Evolutionary conservation across 1,140 invertebrate genomes (phyloP).

Genomic region (Brachionus calyciflorus): DNA sequence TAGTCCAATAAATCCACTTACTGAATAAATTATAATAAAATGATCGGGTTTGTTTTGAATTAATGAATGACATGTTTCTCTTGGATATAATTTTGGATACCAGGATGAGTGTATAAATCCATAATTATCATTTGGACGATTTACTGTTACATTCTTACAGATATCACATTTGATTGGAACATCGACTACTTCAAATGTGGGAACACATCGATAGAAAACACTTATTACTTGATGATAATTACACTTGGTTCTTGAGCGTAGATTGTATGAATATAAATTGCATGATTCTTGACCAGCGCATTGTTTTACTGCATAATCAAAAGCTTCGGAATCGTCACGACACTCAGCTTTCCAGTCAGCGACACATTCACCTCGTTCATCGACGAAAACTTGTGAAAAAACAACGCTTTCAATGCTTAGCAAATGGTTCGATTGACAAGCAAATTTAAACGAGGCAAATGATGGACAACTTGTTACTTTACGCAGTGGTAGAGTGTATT

Average conservation of each 20-base stretch:
- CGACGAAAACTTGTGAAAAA: constrained; percentile 11
- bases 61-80: constrained; percentile 42
- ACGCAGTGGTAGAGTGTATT: constrained; percentile 1
- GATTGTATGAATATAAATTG: constrained; percentile 7
- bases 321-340: constrained; percentile 14
- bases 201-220: constrained; percentile 24
- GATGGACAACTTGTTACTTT: constrained; percentile 44
- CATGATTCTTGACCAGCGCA: constrained; percentile 38
- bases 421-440: constrained; percentile 39
- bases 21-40: constrained; percentile 44
- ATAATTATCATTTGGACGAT: constrained; percentile 21
- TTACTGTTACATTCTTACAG: constrained; percentile 43
- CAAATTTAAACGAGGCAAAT: constrained; percentile 42
- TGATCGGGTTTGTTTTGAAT: constrained; percentile 45
- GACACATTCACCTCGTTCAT: constrained; percentile 31
- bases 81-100: constrained; percentile 44
- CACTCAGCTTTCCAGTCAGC: constrained; percentile 39
- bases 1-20: constrained; percentile 22
- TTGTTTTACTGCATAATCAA: neutral
- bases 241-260: constrained; percentile 41
- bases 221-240: constrained; percentile 46
- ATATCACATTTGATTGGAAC: constrained; percentile 44
- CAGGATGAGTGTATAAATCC: constrained; percentile 39
- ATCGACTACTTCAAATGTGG: constrained; percentile 36
- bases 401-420: constrained; percentile 21